These are phyloP conservation scores for Zingel zingel DNA, from an alignment of 2,113 vertebrate genomes.

Conservation along the genomic window DNA sequence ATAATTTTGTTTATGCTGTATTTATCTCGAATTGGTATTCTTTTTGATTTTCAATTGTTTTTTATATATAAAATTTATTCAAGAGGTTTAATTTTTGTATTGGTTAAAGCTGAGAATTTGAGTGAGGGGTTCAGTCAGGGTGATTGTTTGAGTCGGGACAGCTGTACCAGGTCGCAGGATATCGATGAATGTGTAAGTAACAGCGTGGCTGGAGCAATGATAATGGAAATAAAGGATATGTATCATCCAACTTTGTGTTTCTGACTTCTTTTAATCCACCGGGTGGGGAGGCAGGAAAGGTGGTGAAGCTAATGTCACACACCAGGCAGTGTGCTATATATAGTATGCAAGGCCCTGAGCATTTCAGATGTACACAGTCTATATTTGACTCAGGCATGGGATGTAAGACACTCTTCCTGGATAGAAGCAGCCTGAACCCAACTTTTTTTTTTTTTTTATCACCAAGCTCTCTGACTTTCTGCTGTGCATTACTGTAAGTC, in stretches of 20 bases:
- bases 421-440: constrained; percentile 32
- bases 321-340: constrained; percentile 46
- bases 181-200: constrained; percentile 72
- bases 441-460: constrained; percentile 27
- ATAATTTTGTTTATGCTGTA: constrained; percentile 81
- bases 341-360: constrained; percentile 29
- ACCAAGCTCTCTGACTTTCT: constrained; percentile 39
- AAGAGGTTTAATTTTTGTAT: constrained; percentile 86
- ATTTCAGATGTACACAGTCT: constrained; percentile 30
- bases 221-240: constrained; percentile 85
- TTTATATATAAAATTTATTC: constrained; percentile 78
- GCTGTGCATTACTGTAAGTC: constrained; percentile 61
- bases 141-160: constrained; percentile 73
- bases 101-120: constrained; percentile 75
- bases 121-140: constrained; percentile 69
- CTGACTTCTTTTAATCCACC: constrained; percentile 42
- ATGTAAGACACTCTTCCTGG: constrained; percentile 53
- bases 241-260: constrained; percentile 71
- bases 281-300: constrained; percentile 3
- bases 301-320: constrained; percentile 35
- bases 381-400: constrained; percentile 41
- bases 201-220: constrained; percentile 75
- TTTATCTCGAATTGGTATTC: constrained; percentile 79
- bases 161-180: constrained; percentile 55
- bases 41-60: constrained; percentile 64